These are phyloP conservation scores for Alectura lathami DNA, from an alignment of 2,113 vertebrate species.

Conservation along the genomic window DNA sequence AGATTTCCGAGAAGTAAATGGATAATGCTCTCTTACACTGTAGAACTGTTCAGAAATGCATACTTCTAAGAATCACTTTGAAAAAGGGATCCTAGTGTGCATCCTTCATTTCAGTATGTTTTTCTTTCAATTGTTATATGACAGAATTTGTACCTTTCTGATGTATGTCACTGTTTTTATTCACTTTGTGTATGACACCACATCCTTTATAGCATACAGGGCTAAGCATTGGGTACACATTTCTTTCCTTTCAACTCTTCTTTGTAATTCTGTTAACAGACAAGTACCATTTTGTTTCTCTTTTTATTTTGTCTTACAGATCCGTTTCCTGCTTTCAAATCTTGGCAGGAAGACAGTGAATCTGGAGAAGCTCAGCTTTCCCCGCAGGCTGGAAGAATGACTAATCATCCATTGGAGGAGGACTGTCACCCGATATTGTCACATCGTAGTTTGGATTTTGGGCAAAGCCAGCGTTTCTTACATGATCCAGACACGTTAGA, in stretches of 20 bases:
- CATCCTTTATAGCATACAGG: constrained; percentile 52
- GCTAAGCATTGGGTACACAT: constrained; percentile 24
- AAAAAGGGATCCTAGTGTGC: constrained; percentile 68
- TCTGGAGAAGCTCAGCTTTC: constrained; percentile 95
- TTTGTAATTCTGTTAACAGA: constrained; percentile 17
- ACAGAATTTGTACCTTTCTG: constrained; percentile 65
- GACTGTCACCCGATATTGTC: constrained; percentile 86
- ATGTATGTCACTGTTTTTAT: constrained; percentile 53
- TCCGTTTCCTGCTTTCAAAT: constrained; percentile 93
- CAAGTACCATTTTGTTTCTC: constrained; percentile 57
- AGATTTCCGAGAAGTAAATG: not conserved
- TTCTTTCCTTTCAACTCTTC: constrained; percentile 23
- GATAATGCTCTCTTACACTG: not conserved
- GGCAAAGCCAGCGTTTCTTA: constrained; percentile 92
- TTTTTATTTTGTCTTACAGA: constrained; percentile 77
- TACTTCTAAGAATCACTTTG: constrained; percentile 58
- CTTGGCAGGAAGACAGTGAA: constrained; percentile 94
- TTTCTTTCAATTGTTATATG: constrained; percentile 36
- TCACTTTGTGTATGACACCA: constrained; percentile 60
- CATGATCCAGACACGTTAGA: constrained; percentile 85
- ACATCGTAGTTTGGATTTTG: constrained; percentile 92
- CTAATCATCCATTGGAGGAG: constrained; percentile 86
- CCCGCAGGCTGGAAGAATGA: constrained; percentile 94
- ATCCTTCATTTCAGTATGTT: constrained; percentile 48
- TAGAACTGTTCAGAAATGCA: constrained; percentile 5